These are phyloP conservation scores for Sebastes umbrosus DNA, from an alignment of 2,797 vertebrate genomes.

Conservation along the genomic window DNA sequence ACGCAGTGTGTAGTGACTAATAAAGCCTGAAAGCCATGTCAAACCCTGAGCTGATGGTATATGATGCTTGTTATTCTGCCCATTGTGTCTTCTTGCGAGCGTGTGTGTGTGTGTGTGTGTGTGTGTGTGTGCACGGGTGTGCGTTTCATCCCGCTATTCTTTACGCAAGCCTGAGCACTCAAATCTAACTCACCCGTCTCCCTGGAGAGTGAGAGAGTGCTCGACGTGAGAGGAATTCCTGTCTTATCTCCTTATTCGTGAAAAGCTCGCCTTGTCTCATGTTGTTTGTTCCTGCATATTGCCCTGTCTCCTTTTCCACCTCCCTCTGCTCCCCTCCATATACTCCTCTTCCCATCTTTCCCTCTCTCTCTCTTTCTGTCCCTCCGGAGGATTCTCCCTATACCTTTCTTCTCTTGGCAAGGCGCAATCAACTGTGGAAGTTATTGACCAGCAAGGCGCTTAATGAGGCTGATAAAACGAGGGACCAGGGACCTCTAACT, in stretches of 20 bases:
- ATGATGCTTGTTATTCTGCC: constrained; percentile 56
- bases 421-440: constrained; percentile 39
- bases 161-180: constrained; percentile 55
- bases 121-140: background rate
- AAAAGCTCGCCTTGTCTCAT: constrained; percentile 59
- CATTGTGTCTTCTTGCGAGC: constrained; percentile 35
- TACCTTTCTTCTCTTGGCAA: constrained; percentile 10
- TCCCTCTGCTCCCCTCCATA: constrained; percentile 1
- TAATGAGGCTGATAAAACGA: constrained; percentile 73
- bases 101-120: constrained; percentile 6
- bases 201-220: constrained; percentile 52
- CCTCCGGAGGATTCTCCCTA: constrained; percentile 22
- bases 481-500: constrained; percentile 61
- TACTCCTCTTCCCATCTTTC: background rate
- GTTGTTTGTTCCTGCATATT: constrained; percentile 53
- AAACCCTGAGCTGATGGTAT: constrained; percentile 46
- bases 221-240: constrained; percentile 55
- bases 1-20: constrained; percentile 3
- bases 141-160: constrained; percentile 39
- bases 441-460: constrained; percentile 58
- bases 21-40: constrained; percentile 44
- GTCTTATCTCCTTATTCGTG: constrained; percentile 56
- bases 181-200: constrained; percentile 54
- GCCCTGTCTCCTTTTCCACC: constrained; percentile 1
- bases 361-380: constrained; percentile 2